phyloP scores from a whole-genome alignment of 2,888 invertebrate genomes.

The Ceriagrion tenellum region DNA sequence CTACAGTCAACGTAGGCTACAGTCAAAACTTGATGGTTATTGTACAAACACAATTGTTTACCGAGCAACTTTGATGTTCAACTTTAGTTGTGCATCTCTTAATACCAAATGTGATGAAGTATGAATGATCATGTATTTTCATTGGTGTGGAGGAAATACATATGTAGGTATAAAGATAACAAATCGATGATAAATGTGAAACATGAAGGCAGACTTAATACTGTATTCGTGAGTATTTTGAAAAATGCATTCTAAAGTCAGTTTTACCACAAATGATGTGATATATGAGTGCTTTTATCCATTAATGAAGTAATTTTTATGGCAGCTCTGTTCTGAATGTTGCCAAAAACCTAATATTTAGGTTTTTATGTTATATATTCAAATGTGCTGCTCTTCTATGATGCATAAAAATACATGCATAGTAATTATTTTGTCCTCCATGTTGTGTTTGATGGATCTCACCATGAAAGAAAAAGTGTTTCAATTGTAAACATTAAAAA shows the following conservation, averaged over 20 bases:
- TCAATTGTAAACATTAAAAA: not conserved
- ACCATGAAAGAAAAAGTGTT: not conserved
- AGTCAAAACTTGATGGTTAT: not conserved
- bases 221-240: too few relatives aligned
- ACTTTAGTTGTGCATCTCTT: too few relatives aligned
- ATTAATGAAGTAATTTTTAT: not conserved
- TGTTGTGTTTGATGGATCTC: not conserved
- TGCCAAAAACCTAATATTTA: not conserved
- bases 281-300: not conserved
- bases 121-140: too few relatives aligned
- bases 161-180: too few relatives aligned
- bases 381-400: not conserved
- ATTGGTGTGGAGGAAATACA: too few relatives aligned
- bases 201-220: too few relatives aligned
- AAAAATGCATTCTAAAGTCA: too few relatives aligned
- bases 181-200: too few relatives aligned
- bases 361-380: not conserved
- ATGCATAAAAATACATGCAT: not conserved
- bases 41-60: not conserved
- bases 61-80: too few relatives aligned
- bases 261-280: too few relatives aligned
- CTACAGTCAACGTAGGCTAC: too few relatives aligned
- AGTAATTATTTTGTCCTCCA: not conserved
- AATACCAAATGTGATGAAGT: too few relatives aligned
- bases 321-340: not conserved